These are phyloP conservation scores for Chrysopa pallens DNA, from an alignment of 1,140 invertebrate genomes.

Conservation along the genomic window DNA sequence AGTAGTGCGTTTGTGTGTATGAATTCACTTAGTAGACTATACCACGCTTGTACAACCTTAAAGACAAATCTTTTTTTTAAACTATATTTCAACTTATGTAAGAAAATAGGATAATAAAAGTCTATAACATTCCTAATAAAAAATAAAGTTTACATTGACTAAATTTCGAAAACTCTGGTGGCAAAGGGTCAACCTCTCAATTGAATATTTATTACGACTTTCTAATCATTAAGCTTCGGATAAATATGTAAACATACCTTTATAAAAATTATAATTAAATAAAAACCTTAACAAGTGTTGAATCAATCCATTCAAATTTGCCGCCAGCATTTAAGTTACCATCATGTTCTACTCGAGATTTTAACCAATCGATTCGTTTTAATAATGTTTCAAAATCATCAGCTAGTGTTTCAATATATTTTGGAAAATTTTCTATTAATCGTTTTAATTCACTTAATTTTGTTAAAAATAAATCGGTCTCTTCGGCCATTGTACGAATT, in stretches of 20 bases:
- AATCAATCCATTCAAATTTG: conserved; percentile 97
- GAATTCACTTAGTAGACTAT: too few species aligned
- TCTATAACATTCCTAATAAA: too few species aligned
- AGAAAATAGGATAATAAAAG: too few species aligned
- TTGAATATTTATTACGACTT: too few species aligned
- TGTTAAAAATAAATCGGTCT: conserved; percentile 29
- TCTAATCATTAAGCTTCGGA: too few species aligned
- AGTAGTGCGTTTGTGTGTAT: too few species aligned
- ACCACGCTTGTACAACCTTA: too few species aligned
- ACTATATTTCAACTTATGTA: too few species aligned
- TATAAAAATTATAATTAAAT: not conserved
- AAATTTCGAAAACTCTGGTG: too few species aligned
- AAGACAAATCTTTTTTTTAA: too few species aligned
- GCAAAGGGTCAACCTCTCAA: too few species aligned
- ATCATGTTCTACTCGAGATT: conserved; percentile 24
- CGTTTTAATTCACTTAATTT: conserved; percentile 25
- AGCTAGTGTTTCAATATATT: conserved; percentile 14
- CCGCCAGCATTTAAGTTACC: conserved; percentile 55
- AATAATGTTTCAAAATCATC: conserved; percentile 4
- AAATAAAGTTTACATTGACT: too few species aligned
- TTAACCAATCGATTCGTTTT: conserved; percentile 8
- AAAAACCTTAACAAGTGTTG: conserved; percentile 66
- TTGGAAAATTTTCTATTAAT: conserved; percentile 21
- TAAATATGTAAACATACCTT: not conserved
- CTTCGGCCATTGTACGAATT: conserved; percentile 25